These are phyloP conservation scores for Tolypeutes matacus DNA, from an alignment of 2,797 vertebrate genomes.

Conservation along the genomic window DNA sequence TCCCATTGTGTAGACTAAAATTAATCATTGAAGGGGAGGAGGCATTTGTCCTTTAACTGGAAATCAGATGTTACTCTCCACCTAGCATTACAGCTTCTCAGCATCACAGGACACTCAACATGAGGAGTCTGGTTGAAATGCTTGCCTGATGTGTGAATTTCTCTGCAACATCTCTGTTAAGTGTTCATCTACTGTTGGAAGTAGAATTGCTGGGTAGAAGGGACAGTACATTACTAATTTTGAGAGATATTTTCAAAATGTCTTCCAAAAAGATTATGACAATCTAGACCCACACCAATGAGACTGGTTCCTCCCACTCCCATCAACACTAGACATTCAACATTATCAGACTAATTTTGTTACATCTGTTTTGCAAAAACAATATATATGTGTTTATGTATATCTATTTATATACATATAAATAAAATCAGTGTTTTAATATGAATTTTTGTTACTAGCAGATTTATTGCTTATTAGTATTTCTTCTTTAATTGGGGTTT, in stretches of 20 bases:
- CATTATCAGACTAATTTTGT: slow-evolving; percentile 12
- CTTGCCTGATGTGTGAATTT: neutral
- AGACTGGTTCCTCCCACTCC: neutral
- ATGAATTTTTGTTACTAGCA: slow-evolving; percentile 14
- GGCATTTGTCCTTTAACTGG: neutral
- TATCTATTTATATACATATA: neutral
- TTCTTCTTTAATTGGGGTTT: neutral
- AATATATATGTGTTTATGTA: neutral
- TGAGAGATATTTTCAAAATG: neutral
- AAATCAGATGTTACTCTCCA: neutral
- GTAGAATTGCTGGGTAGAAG: neutral
- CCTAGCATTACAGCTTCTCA: neutral
- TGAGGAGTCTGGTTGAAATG: neutral
- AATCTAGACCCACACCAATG: neutral
- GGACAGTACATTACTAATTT: neutral
- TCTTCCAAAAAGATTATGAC: neutral
- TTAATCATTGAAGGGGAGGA: neutral
- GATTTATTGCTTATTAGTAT: neutral
- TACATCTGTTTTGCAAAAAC: slow-evolving; percentile 17
- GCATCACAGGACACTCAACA: neutral
- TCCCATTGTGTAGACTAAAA: neutral
- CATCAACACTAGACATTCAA: neutral
- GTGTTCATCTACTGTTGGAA: neutral
- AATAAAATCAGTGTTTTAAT: slow-evolving; percentile 3
- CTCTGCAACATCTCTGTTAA: neutral